These are phyloP conservation scores for Campoplex nolae DNA, from an alignment of 2,888 invertebrate species.

Conservation along the genomic window DNA sequence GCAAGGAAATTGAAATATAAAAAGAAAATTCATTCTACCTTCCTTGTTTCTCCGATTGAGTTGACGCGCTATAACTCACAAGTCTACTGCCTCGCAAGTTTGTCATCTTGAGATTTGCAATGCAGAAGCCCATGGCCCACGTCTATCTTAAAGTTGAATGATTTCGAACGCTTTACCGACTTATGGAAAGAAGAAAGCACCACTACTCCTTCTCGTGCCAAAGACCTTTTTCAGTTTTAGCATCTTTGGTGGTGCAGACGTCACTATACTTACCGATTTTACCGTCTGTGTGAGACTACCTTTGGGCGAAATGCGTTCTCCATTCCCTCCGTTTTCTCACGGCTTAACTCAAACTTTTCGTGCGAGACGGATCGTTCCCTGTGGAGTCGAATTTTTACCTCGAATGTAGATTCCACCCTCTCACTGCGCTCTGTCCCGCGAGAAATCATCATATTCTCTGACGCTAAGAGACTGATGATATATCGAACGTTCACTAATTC, in stretches of 20 bases:
- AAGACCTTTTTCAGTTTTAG: constrained; percentile 3
- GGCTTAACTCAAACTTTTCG: constrained; percentile 68
- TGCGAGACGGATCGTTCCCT: constrained; percentile 68
- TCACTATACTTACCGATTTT: constrained; percentile 65
- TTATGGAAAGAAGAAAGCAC: background rate
- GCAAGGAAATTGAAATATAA: constrained; percentile 1
- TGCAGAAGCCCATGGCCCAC: constrained; percentile 1
- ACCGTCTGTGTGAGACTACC: constrained; percentile 41
- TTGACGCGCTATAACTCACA: background rate
- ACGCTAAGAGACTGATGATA: constrained; percentile 27
- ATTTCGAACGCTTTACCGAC: constrained; percentile 7
- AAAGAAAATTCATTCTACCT: constrained; percentile 1
- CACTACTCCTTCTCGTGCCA: background rate
- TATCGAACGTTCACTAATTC: constrained; percentile 36
- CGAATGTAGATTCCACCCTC: constrained; percentile 60
- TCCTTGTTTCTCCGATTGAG: background rate
- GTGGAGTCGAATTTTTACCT: constrained; percentile 66
- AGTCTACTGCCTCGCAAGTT: constrained; percentile 38
- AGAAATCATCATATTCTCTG: constrained; percentile 57
- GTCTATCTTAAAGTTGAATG: constrained; percentile 50
- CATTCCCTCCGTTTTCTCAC: constrained; percentile 52
- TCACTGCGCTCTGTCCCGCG: constrained; percentile 49
- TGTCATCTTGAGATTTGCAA: constrained; percentile 38
- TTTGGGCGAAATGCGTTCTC: constrained; percentile 26
- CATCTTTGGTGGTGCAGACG: constrained; percentile 33